Percentiles rank a stretch among this genome's conserved stretches.
phyloP scores from a whole-genome alignment of 2,113 vertebrate genomes.

The Mohoua ochrocephala region DNA sequence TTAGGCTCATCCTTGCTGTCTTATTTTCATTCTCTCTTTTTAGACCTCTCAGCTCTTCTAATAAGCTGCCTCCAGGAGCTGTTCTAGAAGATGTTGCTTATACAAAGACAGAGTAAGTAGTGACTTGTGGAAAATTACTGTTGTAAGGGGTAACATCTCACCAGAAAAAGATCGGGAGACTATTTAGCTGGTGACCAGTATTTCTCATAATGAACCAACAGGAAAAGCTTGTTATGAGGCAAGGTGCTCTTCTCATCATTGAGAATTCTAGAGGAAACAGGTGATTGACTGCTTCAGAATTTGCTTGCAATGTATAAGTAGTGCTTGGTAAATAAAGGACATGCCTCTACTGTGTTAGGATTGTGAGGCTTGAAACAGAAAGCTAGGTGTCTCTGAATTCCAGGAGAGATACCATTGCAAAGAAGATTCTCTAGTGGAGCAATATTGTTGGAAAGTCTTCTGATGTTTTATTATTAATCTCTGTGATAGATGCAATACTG shows the following conservation, averaged over 20 bases:
- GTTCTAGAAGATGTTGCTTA: conserved; percentile 64
- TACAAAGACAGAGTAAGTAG: conserved; percentile 74
- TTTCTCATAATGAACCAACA: not conserved
- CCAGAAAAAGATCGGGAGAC: not conserved
- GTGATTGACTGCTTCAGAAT: not conserved
- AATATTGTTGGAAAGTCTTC: not conserved
- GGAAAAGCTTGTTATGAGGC: not conserved
- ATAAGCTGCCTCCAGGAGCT: conserved; percentile 59
- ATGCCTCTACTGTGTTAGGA: not conserved
- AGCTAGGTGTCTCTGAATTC: not conserved
- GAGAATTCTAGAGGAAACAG: not conserved
- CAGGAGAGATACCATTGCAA: not conserved
- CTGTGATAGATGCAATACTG: not conserved
- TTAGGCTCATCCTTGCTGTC: not conserved
- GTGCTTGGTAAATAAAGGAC: not conserved
- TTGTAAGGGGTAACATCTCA: not conserved
- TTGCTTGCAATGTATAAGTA: not conserved
- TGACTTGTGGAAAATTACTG: not conserved
- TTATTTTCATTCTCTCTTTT: conserved; percentile 23
- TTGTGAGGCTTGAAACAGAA: not conserved
- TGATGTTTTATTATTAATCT: not conserved
- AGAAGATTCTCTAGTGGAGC: not conserved
- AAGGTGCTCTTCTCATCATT: not conserved
- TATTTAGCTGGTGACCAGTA: not conserved
- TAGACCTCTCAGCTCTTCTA: conserved; percentile 76